Evolutionary conservation across 1,140 invertebrate species (phyloP).

Genomic region (Heliothis subflexa): DNA sequence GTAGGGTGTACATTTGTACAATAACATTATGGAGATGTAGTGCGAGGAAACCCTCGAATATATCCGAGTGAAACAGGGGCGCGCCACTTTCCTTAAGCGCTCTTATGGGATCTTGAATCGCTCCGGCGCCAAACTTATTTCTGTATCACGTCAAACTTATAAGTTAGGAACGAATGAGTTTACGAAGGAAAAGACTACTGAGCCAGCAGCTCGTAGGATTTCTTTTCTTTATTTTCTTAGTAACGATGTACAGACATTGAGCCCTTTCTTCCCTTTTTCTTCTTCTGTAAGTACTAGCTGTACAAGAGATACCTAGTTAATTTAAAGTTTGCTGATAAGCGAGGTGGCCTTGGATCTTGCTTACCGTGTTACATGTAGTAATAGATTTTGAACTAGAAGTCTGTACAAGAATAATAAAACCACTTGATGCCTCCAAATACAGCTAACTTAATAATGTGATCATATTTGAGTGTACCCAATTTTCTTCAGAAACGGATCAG

Average conservation of each 20-base stretch:
- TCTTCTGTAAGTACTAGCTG: neutral
- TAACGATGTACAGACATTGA: neutral
- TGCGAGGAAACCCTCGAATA: conserved; percentile 18
- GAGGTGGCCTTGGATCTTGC: too few species aligned
- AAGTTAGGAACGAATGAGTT: conserved; percentile 42
- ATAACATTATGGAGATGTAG: conserved; percentile 43
- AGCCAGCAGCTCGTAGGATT: neutral
- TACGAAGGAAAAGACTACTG: neutral
- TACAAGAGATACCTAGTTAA: too few species aligned
- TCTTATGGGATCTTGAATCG: conserved; percentile 52
- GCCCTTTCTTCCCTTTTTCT: neutral
- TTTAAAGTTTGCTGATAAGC: too few species aligned
- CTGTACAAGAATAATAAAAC: too few species aligned
- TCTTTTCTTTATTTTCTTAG: conserved; percentile 13
- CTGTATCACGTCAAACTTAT: conserved; percentile 46
- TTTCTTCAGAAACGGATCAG: too few species aligned
- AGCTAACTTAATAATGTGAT: too few species aligned
- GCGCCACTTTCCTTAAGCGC: conserved; percentile 48
- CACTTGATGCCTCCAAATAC: too few species aligned
- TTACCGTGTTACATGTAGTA: too few species aligned
- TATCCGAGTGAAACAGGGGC: conserved; percentile 39
- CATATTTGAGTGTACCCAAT: too few species aligned
- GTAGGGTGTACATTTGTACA: conserved; percentile 6
- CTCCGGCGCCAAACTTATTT: conserved; percentile 49
- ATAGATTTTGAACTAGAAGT: too few species aligned